phyloP scores from a whole-genome alignment of 2,797 vertebrate genomes.

The Pachyuromys duprasi region DNA sequence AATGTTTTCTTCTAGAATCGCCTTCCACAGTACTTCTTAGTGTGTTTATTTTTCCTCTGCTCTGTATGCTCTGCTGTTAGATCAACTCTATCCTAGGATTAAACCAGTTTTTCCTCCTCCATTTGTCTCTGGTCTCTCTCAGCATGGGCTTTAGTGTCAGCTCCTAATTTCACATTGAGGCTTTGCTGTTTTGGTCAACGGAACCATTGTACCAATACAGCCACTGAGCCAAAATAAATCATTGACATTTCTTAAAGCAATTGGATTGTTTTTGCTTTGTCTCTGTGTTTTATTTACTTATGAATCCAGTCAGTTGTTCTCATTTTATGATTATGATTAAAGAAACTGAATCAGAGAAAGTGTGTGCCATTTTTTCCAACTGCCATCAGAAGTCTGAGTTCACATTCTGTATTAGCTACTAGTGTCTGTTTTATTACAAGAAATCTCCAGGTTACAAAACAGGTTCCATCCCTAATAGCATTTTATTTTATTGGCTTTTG shows the following conservation, averaged over 20 bases:
- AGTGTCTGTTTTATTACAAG: conserved; percentile 23
- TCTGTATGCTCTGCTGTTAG: not conserved
- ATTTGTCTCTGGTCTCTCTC: conserved; percentile 15
- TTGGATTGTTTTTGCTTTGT: not conserved
- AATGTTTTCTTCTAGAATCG: not conserved
- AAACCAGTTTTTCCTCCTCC: not conserved
- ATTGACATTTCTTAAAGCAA: not conserved
- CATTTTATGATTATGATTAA: conserved; percentile 56
- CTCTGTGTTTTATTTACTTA: conserved; percentile 10
- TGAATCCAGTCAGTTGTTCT: conserved; percentile 34
- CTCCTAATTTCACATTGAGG: not conserved
- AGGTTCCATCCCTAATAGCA: conserved; percentile 49
- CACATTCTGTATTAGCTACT: conserved; percentile 13
- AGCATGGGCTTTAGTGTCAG: not conserved
- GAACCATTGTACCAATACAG: not conserved
- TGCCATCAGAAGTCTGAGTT: conserved; percentile 4
- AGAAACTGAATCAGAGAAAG: conserved; percentile 26
- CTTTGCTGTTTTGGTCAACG: not conserved
- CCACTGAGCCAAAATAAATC: not conserved
- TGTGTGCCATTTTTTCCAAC: conserved; percentile 16
- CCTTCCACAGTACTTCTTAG: not conserved
- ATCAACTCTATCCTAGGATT: not conserved
- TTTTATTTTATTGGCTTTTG: no score
- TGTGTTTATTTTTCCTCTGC: not conserved
- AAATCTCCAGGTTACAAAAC: conserved; percentile 41